phyloP scores from a whole-genome alignment of 2,113 vertebrate species.

The Oostethus manadensis region DNA sequence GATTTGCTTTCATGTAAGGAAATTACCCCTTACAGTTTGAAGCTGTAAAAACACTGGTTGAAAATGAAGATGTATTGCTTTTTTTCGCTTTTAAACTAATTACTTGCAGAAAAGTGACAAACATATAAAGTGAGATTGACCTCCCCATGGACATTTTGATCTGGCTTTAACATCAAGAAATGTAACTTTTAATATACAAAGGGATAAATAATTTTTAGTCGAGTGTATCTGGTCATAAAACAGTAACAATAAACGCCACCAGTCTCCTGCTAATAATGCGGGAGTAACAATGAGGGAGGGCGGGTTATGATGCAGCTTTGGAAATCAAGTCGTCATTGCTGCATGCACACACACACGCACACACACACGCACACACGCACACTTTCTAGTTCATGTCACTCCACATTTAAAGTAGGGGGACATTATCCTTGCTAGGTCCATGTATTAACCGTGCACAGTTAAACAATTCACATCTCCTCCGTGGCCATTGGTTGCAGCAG shows the following conservation, averaged over 20 bases:
- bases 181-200: no score
- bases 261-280: conserved; percentile 9
- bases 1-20: no score
- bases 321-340: conserved; percentile 15
- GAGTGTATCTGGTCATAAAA: background rate
- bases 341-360: conserved; percentile 1
- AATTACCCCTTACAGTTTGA: no score
- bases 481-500: conserved; percentile 26
- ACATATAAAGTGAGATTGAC: no score
- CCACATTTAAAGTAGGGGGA: conserved; percentile 29
- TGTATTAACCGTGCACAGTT: conserved; percentile 29
- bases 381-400: conserved; percentile 34
- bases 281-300: conserved; percentile 15
- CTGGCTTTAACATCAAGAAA: no score
- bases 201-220: no score
- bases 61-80: no score
- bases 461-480: conserved; percentile 29
- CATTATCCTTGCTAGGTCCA: conserved; percentile 24
- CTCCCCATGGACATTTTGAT: no score
- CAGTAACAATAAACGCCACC: background rate
- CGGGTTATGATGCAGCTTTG: conserved; percentile 14
- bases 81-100: no score
- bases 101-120: no score
- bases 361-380: conserved; percentile 12
- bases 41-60: no score